A percentile compares a stretch with the other conserved stretches of the same genome.
phyloP scores from a whole-genome alignment of 2,113 vertebrate genomes.

The Ia io region DNA sequence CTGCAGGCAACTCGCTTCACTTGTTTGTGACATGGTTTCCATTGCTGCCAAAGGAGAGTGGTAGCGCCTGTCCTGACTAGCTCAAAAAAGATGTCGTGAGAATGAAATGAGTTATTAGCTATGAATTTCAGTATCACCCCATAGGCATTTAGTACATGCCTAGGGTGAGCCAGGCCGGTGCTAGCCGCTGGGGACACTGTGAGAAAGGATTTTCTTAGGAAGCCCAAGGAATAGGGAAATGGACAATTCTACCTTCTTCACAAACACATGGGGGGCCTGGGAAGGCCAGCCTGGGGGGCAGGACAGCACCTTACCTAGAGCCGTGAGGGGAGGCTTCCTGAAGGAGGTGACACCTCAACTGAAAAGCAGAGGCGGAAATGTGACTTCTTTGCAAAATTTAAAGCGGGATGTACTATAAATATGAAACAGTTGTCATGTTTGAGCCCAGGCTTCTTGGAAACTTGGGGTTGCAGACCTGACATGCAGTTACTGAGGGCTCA shows the following conservation, averaged over 20 bases:
- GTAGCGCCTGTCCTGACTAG: not conserved
- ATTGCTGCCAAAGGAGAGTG: not conserved
- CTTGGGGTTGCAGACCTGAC: not conserved
- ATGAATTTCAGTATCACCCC: not conserved
- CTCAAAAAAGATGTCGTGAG: not conserved
- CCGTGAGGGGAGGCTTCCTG: not conserved
- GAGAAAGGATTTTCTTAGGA: not conserved
- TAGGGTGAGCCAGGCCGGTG: not conserved
- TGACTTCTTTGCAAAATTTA: not conserved
- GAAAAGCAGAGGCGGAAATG: not conserved
- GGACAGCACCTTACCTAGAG: not conserved
- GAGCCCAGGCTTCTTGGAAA: not conserved
- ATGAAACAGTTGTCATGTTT: not conserved
- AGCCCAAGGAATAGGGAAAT: not conserved
- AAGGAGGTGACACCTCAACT: not conserved
- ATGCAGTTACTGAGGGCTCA: not conserved
- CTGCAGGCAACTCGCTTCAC: not conserved
- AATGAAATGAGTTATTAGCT: constrained; percentile 5
- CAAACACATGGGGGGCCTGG: not conserved
- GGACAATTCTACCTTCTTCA: not conserved
- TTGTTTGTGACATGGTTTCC: constrained; percentile 20
- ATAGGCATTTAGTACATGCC: not conserved
- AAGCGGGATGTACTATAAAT: not conserved
- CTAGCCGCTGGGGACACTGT: not conserved
- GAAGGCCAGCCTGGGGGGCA: not conserved